Evolutionary conservation across 2,797 vertebrate genomes (phyloP), one percentile per base, ranked within the genome.

Genomic region (Dendrocincla fuliginosa): DNA sequence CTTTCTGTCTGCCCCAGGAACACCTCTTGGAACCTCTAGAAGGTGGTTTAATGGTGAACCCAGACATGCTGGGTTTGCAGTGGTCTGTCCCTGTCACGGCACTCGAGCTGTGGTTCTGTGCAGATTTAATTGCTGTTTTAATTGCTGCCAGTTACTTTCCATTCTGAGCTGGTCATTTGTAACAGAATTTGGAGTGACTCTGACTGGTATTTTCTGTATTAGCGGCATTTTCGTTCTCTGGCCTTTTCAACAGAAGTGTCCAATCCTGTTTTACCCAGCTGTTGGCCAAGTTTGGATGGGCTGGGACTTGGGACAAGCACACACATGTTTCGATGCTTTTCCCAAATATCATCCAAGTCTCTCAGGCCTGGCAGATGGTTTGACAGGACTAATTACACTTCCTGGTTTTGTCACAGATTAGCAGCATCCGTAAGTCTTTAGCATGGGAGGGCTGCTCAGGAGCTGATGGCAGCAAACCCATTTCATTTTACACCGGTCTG

Each of bases 271-370:
- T 59, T 74, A 60, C 27, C 59, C 83, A 79, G 87, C 91, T 84
- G 80, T 77, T 88, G 91, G 89, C 91, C 79, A 73, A 74, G 52
- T 78, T 70, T 70, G 30, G 69, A 39, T 84, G 80, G 47, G 65
- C 67, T 88, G 91, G 92, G 70, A 67, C 89, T 68, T 67, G 50
- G 77, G 87, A 93, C 77, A 84, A 92, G 80, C 1, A 0, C 83
- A 88, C 77, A 84, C 85, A 57, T 88, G 76, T 96, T 95, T 46
- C 55, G 59, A 60, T 79, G 93, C 55, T 88, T 95, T 93, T 79
- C 90, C 76, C 89, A 96, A 94, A 95, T 96, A 91, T n/a, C 85
- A 63, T 93, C 87, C 91, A 93, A 94, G 77, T 79, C 91, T 94
- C 92, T 82, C 74, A 86, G 89, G 93, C 79, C 81, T 90, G 83